Base-by-base conservation (phyloP, 2,888 invertebrate species). In the Griposia aprilina region DNA sequence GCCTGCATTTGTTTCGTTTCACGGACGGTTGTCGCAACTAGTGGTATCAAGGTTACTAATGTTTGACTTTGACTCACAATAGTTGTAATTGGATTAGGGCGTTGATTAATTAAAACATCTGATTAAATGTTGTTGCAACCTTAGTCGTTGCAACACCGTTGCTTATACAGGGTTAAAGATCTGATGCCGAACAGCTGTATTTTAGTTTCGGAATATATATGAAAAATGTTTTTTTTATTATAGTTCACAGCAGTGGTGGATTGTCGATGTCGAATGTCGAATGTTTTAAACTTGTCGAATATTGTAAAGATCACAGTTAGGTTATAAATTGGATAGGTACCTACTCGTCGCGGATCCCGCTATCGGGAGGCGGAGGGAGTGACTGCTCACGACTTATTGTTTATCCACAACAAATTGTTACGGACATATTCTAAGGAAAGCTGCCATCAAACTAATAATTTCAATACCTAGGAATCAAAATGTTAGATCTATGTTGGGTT, bases 321-420 rank as follows among this genome's bases (percentile, higher is more conserved):
- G 92, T 93, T 93, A 93, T 95, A 95, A 95, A 95, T 95, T 93
- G 92, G 92, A 90, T 89, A n/a, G n/a, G n/a, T n/a, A 92, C 85
- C 85, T 84, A 76, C 91, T 93, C 93, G 91, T 93, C 91, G 91
- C 90, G 91, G 92, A 92, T 93, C 92, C 94, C 93, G 94, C 94
- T 95, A 95, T 94, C 90, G 90, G 81, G 90, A 91, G 92, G 91
- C 91, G 92, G 90, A 90, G 94, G 96, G 96, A 93, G 95, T 93
- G 91, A 87, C 90, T 89, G 86, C 92, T 96, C 96, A 96, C 96
- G 96, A 96, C 90, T 92, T 91, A 94, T 94, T 96, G 95, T 96
- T 96, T 95, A 95, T 95, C 93, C 93, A 94, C 93, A 94, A 94
- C 93, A 94, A 95, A 94, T 94, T 93, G 93, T 94, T 92, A 91